Base-by-base conservation (phyloP, 2,113 vertebrate species). In the Loxodonta africana region DNA sequence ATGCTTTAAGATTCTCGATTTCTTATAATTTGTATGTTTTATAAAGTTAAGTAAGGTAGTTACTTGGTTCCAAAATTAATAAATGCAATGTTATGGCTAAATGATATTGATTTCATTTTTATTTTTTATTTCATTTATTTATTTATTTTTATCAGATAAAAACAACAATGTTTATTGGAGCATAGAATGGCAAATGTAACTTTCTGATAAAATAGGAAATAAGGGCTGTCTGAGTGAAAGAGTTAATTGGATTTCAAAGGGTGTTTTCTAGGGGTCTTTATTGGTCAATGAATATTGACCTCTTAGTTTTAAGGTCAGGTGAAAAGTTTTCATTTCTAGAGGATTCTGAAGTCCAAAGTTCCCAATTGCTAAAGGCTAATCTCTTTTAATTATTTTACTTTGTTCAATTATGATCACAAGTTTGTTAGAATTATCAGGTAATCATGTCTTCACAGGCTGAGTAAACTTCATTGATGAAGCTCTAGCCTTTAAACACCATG, bases 191-290 rank as follows among this genome's bases (percentile, higher is more conserved):
- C 97, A 98, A 98, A 98, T 99, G 98, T 99, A 97, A 97, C 96
- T 98, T 98, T 97, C 95, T 97, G 96, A 98, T 98, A 97, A 98
- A 98, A 98, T 94, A 96, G 97, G 98, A 97, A 99, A 98, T 97
- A 98, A 98, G 96, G 97, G 95, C 37, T 97, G 92, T 92, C 98
- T 98, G 95, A 96, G 96, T 95, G 98, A 98, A 99, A 98, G 98
- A 98, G 98, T 99, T 99, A 98, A 99, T 98, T 99, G 98, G 98
- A 99, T 99, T 99, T 98, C 97, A 98, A 98, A 98, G 96, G 95
- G 90, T 96, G 60, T 25, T 98, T 98, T 98, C 97, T 98, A 89
- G 97, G 94, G 87, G 88, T 98, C 97, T 98, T 97, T 97, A 97
- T 98, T 98, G 98, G 98, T 98, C 98, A 98, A 97, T 98, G 97